phyloP scores from a whole-genome alignment of 2,113 vertebrate species.

The Phalacrocorax aristotelis region DNA sequence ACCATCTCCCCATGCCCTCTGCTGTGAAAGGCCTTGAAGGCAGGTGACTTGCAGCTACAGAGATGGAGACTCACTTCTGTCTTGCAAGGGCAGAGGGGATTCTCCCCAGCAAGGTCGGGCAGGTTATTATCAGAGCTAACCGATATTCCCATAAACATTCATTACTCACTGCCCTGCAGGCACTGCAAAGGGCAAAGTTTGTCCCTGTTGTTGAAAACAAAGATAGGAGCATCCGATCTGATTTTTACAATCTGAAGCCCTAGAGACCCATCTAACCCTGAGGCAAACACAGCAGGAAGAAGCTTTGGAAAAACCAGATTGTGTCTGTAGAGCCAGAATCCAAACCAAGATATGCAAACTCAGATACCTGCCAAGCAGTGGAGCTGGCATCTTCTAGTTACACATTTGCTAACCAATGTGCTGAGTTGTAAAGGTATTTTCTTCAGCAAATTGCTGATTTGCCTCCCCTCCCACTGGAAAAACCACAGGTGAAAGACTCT shows the following conservation, averaged over 20 bases:
- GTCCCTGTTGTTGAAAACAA: slow-evolving; percentile 26
- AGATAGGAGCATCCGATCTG: neutral
- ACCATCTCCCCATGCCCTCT: neutral
- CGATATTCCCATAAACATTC: neutral
- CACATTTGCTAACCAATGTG: neutral
- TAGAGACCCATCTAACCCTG: neutral
- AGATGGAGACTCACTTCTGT: neutral
- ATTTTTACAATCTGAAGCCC: slow-evolving; percentile 1
- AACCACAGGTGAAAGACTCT: neutral
- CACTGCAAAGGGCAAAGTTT: slow-evolving; percentile 35
- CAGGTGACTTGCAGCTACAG: neutral
- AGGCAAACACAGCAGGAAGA: slow-evolving; percentile 41
- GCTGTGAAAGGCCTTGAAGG: neutral
- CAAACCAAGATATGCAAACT: neutral
- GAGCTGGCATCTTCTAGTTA: neutral
- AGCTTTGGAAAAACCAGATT: neutral
- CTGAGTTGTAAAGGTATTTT: neutral
- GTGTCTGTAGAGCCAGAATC: neutral
- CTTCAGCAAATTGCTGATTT: neutral
- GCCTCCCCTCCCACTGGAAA: neutral
- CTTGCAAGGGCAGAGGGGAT: slow-evolving; percentile 26
- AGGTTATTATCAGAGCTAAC: slow-evolving; percentile 14
- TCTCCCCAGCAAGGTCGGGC: slow-evolving; percentile 34
- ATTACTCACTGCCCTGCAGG: neutral
- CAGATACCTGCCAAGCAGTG: neutral